Percentiles rank a stretch among this genome's conserved stretches.
These are phyloP conservation scores for Achlya flavicornis DNA, from an alignment of 2,888 invertebrate genomes.

Conservation along the genomic window DNA sequence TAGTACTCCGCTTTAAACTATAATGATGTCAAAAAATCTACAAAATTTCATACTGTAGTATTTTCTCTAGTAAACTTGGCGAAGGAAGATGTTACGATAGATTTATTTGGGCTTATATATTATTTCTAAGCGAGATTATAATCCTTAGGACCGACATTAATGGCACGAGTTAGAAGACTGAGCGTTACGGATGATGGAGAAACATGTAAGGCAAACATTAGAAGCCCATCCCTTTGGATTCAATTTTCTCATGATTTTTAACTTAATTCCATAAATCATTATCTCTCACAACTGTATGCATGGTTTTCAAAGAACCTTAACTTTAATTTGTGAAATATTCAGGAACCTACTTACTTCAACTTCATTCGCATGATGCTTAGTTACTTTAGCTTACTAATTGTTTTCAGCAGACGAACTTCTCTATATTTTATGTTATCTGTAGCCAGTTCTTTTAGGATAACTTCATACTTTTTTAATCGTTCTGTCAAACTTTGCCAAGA, in stretches of 20 bases:
- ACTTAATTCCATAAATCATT: neutral
- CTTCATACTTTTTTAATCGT: conserved; percentile 23
- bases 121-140: conserved; percentile 30
- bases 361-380: neutral
- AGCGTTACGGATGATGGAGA: conserved; percentile 90
- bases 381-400: neutral
- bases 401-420: neutral
- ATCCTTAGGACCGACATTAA: conserved; percentile 78
- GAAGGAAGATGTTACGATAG: neutral
- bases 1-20: no score
- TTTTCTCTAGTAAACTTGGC: no score
- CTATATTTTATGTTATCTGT: neutral
- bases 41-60: no score
- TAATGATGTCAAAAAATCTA: no score
- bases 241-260: neutral
- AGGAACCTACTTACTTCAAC: neutral
- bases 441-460: conserved; percentile 14
- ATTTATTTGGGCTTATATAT: neutral
- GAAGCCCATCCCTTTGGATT: conserved; percentile 32
- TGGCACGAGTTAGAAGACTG: conserved; percentile 83
- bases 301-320: neutral
- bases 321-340: neutral
- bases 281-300: neutral
- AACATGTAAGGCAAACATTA: conserved; percentile 85
- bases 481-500: conserved; percentile 21